Percentiles rank a stretch among this genome's conserved stretches.
These are phyloP conservation scores for Ceyx melanurus DNA, from an alignment of 2,113 vertebrate genomes.

Conservation along the genomic window DNA sequence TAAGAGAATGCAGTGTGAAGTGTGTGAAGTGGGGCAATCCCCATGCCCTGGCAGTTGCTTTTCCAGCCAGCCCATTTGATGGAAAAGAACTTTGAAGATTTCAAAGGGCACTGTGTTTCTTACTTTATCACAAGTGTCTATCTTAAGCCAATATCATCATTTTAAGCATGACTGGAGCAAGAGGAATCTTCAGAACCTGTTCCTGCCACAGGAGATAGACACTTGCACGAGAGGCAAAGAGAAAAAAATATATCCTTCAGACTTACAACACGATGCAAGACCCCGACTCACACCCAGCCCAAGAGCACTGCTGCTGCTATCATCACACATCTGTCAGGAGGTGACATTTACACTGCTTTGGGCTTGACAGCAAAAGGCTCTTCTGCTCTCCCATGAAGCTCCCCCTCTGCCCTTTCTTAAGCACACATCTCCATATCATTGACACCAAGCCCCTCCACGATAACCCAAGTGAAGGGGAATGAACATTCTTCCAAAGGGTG, in stretches of 20 bases:
- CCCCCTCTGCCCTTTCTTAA: not conserved
- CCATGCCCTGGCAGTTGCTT: not conserved
- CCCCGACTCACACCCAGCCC: not conserved
- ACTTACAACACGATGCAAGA: not conserved
- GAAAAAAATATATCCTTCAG: not conserved
- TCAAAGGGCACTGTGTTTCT: conserved; percentile 5
- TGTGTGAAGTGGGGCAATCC: accelerated
- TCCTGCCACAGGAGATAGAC: not conserved
- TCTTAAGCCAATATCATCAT: conserved; percentile 63
- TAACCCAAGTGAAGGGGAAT: not conserved
- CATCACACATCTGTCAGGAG: conserved; percentile 3
- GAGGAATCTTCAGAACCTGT: not conserved
- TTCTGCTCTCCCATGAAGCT: conserved; percentile 37
- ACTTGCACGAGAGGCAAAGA: not conserved
- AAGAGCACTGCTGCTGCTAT: conserved; percentile 16
- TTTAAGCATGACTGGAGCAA: conserved; percentile 43
- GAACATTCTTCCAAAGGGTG: not conserved
- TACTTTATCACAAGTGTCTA: conserved; percentile 50
- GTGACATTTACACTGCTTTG: conserved; percentile 23
- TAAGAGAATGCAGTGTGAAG: not conserved
- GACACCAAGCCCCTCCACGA: not conserved
- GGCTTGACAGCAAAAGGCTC: conserved; percentile 17
- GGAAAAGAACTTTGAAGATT: conserved; percentile 43
- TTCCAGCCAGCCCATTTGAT: not conserved
- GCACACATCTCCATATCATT: not conserved